Evolutionary conservation across 2,888 invertebrate species (phyloP).

Genomic region (Drosophila rellima): DNA sequence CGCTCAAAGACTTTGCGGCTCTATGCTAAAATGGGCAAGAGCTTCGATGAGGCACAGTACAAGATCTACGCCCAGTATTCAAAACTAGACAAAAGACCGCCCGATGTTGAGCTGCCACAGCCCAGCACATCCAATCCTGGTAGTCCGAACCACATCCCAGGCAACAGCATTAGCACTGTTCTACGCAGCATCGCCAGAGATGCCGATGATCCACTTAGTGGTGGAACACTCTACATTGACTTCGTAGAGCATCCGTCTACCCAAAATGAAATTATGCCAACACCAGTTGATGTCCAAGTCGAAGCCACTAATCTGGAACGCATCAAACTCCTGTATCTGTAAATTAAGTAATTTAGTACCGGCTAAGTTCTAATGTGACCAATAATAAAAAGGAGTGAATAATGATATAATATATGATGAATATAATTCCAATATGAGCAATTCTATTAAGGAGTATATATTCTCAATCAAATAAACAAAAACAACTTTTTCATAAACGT

Average conservation of each 20-base stretch:
- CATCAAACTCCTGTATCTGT: constrained; percentile 27
- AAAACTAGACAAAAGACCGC: constrained; percentile 19
- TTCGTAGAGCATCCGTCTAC: not conserved
- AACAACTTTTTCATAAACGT: not conserved
- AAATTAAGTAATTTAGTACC: no score
- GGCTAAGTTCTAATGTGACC: no score
- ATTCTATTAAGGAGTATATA: no score
- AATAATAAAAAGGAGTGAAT: no score
- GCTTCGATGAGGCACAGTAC: constrained; percentile 35
- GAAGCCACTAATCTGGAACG: constrained; percentile 10
- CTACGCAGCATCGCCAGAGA: constrained; percentile 45
- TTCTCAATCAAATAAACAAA: no score
- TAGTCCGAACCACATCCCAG: not conserved
- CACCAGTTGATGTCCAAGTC: constrained; percentile 33
- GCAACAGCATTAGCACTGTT: constrained; percentile 7
- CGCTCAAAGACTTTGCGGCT: constrained; percentile 31
- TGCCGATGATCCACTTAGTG: constrained; percentile 52
- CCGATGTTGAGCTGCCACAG: constrained; percentile 12
- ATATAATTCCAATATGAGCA: no score
- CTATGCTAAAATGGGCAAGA: constrained; percentile 51
- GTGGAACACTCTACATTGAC: constrained; percentile 43
- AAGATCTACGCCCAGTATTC: constrained; percentile 46
- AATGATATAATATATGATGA: no score
- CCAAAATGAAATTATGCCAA: constrained; percentile 6
- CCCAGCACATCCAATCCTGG: not conserved